Evolutionary conservation across 2,113 vertebrate species (phyloP), one percentile per base, ranked within the genome.

Genomic region (Pachyramphus minor): DNA sequence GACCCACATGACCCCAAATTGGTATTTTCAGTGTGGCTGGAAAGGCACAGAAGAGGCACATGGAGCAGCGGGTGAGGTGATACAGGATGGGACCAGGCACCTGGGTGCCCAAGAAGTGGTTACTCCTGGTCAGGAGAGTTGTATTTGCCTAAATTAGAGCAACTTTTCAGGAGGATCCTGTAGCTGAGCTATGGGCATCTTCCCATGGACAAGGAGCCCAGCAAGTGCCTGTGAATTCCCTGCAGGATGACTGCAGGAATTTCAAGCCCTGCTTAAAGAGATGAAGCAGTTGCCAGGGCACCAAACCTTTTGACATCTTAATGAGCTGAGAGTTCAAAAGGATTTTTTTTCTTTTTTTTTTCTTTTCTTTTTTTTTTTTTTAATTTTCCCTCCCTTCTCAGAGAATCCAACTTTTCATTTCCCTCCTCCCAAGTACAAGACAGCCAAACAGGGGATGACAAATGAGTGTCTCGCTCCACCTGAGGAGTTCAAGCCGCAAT

Each of bases 251-350:
- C 84, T 84, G 91, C 66, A 59, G 67, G 71, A 41, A 75, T 89
- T 89, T 76, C 73, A 52, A 89, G 88, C 85, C 63, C 72, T 67
- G 91, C 93, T 97, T 66, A 69, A 33, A 62, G 73, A 90, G 42
- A 72, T 31, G 76, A 63, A 68, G 86, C 93, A 86, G 89, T 90
- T 92, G 91, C 93, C 17, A 4, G 87, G 78, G 84, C 90, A 84
- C 47, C 92, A 90, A 85, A 85, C 94, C 93, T 93, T 95, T 90
- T 96, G 95, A 96, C 93, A 85, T 90, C 93, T 95, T 96, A 95
- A 96, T 90, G 84, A 95, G 91, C 82, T 53, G 60, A 91, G 91
- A 94, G 78, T 85, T 95, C 93, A 91, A 87, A 93, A 88, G 80
- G 62, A 94, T 21, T 39, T 59, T 64, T 76, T 14, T 11, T 12